These are phyloP conservation scores for Meles meles DNA, from an alignment of 2,113 vertebrate species.

Conservation along the genomic window DNA sequence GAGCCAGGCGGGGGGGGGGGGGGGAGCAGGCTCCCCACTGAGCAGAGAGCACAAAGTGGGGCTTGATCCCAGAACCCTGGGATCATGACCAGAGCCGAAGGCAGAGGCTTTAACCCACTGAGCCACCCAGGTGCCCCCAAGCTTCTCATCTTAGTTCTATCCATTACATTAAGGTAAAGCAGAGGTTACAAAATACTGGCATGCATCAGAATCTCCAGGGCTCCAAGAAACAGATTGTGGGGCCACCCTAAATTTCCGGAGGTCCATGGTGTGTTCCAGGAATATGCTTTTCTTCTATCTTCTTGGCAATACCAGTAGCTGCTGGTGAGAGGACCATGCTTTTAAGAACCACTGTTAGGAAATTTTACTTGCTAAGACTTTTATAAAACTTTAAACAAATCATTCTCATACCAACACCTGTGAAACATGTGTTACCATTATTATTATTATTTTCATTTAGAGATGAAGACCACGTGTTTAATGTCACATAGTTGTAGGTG, in stretches of 20 bases:
- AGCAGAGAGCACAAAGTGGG: too few species aligned
- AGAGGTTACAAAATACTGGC: neutral
- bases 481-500: neutral
- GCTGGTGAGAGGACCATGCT: neutral
- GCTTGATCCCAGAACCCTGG: too few species aligned
- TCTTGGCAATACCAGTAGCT: neutral
- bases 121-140: neutral
- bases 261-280: neutral
- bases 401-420: neutral
- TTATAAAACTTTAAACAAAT: neutral
- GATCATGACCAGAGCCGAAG: too few species aligned
- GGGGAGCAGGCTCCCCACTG: too few species aligned
- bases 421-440: neutral
- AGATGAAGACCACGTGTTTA: neutral
- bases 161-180: neutral
- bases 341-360: neutral
- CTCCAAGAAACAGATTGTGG: neutral
- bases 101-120: too few species aligned
- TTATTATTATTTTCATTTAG: neutral
- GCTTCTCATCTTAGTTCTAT: neutral
- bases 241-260: neutral
- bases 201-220: neutral
- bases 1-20: too few species aligned
- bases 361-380: neutral
- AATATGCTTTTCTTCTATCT: neutral